phyloP scores from a whole-genome alignment of 2,113 vertebrate species.

The Balaeniceps rex region DNA sequence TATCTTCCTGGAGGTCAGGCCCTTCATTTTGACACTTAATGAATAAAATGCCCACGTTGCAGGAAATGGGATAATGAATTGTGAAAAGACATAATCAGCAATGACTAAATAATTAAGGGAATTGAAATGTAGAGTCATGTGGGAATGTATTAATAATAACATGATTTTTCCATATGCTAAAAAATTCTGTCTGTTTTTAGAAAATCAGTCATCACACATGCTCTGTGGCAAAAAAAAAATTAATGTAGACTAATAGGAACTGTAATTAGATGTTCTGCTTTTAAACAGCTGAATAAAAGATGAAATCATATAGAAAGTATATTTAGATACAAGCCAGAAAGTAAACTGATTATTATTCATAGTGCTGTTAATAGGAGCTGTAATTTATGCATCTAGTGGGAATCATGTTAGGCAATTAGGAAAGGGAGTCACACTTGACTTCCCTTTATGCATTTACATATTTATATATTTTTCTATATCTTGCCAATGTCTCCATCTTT shows the following conservation, averaged over 20 bases:
- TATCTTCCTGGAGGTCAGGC: constrained; percentile 71
- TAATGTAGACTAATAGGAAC: constrained; percentile 79
- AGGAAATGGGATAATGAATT: constrained; percentile 80
- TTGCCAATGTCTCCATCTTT: constrained; percentile 28
- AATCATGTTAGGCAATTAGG: constrained; percentile 77
- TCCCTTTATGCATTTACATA: constrained; percentile 68
- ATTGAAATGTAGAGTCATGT: constrained; percentile 80
- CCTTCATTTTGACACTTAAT: constrained; percentile 79
- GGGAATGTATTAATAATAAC: constrained; percentile 81
- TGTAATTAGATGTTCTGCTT: constrained; percentile 83
- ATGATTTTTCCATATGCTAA: constrained; percentile 82
- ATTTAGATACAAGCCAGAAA: constrained; percentile 82
- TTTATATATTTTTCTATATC: constrained; percentile 64
- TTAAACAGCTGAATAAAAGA: constrained; percentile 85
- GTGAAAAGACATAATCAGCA: constrained; percentile 83
- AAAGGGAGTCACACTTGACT: constrained; percentile 73
- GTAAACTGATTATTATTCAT: constrained; percentile 85
- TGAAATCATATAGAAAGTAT: constrained; percentile 85
- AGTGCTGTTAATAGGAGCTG: constrained; percentile 75
- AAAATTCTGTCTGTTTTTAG: constrained; percentile 75
- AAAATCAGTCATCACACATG: constrained; percentile 76
- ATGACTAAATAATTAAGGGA: constrained; percentile 82
- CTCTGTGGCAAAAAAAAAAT: constrained; percentile 64
- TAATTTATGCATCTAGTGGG: constrained; percentile 80
- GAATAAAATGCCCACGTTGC: constrained; percentile 76